Base-by-base conservation (phyloP, 2,797 vertebrate species). In the Nannoperca obscura region DNA sequence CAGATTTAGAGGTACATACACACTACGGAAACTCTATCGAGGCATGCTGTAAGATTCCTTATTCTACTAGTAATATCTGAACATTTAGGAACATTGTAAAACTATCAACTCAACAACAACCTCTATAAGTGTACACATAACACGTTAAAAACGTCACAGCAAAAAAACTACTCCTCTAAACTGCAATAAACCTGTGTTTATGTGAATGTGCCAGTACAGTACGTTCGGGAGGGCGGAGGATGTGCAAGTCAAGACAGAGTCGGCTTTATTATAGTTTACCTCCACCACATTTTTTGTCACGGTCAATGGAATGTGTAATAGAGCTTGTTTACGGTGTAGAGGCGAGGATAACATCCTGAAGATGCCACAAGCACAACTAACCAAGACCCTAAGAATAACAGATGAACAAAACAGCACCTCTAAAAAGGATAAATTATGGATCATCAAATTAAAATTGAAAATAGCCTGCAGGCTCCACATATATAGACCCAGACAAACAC, bases 191-290 rank as follows among this genome's bases (percentile, higher is more conserved):
- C 57, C 38, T 42, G 53, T 15, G 24, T 46, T 7, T 52, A 57
- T 50, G 27, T 17, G 44, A 6, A 17, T 27, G 52, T 69, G 15
- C 20, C 40, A 38, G 74, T 30, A 24, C 24, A 60, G 38, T 54
- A 52, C 46, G 42, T 40, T 58, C 38, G 0, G 27, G n/a, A 64
- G 54, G 53, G 71, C 2, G 54, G 74, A 74, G 58, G 67, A 70
- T 64, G 59, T 64, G 49, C 89, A 90, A 90, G 88, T 89, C 85
- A 54, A 74, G 85, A 87, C 89, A 91, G 61, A 81, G 74, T 70
- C 52, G 4, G 32, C 75, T 58, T 89, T 54, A 75, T 86, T 78
- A 81, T 46, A 79, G 76, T 80, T 75, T 78, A 76, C 82, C 24
- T 78, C 32, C 71, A 74, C 80, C 38, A 36, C 68, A 83, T 67